Conservation (phyloP, 37 sponge, comb jelly and placozoan species). For the Oscarella lobularis region DNA sequence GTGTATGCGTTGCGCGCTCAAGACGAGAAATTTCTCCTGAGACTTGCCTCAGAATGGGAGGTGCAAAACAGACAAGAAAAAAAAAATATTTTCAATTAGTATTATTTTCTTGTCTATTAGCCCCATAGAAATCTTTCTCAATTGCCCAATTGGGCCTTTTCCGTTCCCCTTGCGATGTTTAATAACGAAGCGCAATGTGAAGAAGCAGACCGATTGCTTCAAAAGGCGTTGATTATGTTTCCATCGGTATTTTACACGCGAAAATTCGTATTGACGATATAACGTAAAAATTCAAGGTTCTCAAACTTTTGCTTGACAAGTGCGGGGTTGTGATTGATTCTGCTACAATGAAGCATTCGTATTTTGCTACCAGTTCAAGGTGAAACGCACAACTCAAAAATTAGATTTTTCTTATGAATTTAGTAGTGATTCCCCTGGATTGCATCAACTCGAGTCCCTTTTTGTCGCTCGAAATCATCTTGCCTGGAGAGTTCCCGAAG, state of each 20-base stretch:
- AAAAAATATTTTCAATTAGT: not conserved
- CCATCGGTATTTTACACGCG: conserved; percentile 39
- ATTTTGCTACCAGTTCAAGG: conserved; percentile 6
- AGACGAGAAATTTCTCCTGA: conserved; percentile 50
- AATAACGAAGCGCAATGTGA: conserved; percentile 4
- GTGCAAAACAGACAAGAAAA: conserved; percentile 16
- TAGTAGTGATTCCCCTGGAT: not conserved
- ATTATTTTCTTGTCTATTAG: conserved; percentile 11
- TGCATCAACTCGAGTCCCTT: conserved; percentile 1
- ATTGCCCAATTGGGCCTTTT: conserved; percentile 85
- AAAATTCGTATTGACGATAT: not conserved
- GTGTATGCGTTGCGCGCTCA: conserved; percentile 65
- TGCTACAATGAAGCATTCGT: conserved; percentile 6
- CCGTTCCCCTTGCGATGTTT: conserved; percentile 74
- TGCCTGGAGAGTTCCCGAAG: conserved; percentile 80
- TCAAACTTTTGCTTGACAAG: conserved; percentile 60
- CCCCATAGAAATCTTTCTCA: conserved; percentile 47
- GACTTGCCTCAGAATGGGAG: conserved; percentile 58
- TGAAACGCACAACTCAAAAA: too few relatives aligned
- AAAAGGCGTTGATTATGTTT: conserved; percentile 66
- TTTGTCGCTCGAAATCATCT: conserved; percentile 62
- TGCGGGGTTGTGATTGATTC: conserved; percentile 53
- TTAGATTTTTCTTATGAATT: too few relatives aligned
- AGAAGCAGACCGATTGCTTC: conserved; percentile 17
- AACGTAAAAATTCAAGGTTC: conserved; percentile 23